A percentile compares a stretch with the other conserved stretches of the same genome.
These are phyloP conservation scores for Parotocinclus haroldoi DNA, from an alignment of 2,797 vertebrate genomes.

Conservation along the genomic window DNA sequence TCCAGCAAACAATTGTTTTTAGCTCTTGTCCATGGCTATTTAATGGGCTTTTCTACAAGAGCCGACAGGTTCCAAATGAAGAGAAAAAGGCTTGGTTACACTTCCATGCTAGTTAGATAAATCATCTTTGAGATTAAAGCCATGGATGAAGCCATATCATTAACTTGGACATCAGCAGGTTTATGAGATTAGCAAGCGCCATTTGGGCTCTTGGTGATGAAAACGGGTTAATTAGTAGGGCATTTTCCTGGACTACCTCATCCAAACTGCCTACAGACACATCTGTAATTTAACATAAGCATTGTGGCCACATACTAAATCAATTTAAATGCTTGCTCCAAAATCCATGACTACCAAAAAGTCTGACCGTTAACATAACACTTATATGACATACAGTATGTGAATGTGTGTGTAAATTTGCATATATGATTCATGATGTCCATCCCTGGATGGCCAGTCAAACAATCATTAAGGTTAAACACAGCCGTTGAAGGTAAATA, in stretches of 20 bases:
- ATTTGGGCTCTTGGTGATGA: slow-evolving; percentile 28
- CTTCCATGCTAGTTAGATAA: slow-evolving; percentile 29
- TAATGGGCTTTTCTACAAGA: slow-evolving; percentile 1
- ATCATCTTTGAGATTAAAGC: slow-evolving; percentile 41
- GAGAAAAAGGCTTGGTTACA: neutral
- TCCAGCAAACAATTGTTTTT: neutral
- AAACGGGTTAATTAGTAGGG: slow-evolving; percentile 39
- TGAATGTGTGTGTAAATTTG: too few species aligned
- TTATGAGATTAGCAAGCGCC: slow-evolving; percentile 29
- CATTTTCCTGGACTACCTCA: slow-evolving; percentile 3
- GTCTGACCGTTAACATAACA: too few species aligned
- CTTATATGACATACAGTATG: too few species aligned
- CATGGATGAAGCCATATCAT: slow-evolving; percentile 28
- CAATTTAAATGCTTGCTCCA: too few species aligned
- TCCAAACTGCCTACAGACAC: too few species aligned
- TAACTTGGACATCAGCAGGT: slow-evolving; percentile 31
- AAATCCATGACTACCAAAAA: too few species aligned
- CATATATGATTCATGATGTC: too few species aligned
- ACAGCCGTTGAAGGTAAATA: too few species aligned
- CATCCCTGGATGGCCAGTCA: too few species aligned
- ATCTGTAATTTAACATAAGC: too few species aligned
- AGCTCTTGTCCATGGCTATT: neutral
- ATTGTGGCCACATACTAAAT: too few species aligned
- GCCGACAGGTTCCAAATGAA: slow-evolving; percentile 10
- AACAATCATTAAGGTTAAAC: too few species aligned